A percentile compares a stretch with the other conserved stretches of the same genome.
Evolutionary conservation across 64 coral and sea anemone genomes (phyloP).

Genomic region (Pachyseris speciosa): DNA sequence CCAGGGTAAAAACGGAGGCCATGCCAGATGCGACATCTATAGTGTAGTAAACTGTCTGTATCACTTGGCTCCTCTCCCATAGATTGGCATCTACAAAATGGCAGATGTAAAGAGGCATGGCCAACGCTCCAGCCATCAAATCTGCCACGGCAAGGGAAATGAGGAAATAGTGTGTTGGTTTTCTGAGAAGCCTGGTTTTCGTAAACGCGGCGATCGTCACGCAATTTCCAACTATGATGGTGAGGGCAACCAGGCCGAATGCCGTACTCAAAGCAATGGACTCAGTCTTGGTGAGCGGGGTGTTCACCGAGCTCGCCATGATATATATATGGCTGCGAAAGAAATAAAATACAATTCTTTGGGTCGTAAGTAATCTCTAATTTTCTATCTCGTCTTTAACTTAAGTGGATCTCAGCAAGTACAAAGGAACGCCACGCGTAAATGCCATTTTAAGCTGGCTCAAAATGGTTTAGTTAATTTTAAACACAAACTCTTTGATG

Average conservation of each 20-base stretch:
- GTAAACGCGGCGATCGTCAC: constrained; percentile 82
- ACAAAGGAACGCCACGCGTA: no score
- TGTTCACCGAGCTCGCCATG: not conserved
- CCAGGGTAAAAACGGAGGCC: constrained; percentile 84
- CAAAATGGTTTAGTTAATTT: no score
- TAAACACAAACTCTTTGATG: no score
- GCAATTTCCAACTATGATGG: constrained; percentile 63
- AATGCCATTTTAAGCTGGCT: no score
- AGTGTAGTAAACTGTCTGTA: constrained; percentile 37
- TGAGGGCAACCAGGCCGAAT: constrained; percentile 58
- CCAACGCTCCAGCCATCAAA: constrained; percentile 77
- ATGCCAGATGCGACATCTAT: constrained; percentile 83
- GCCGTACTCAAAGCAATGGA: constrained; percentile 53
- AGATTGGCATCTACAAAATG: constrained; percentile 12
- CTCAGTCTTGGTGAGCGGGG: constrained; percentile 6
- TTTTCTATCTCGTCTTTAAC: no score
- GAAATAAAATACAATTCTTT: not conserved
- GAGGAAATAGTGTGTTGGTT: constrained; percentile 88
- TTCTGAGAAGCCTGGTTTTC: constrained; percentile 67
- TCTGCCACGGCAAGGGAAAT: constrained; percentile 85
- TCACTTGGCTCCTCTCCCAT: not conserved
- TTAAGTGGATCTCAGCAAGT: no score
- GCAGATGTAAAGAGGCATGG: constrained; percentile 83
- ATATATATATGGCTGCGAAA: not conserved
- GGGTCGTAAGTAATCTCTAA: no score